These are phyloP conservation scores for Scaptomyza polygonia DNA, from an alignment of 2,888 invertebrate genomes.

Conservation along the genomic window DNA sequence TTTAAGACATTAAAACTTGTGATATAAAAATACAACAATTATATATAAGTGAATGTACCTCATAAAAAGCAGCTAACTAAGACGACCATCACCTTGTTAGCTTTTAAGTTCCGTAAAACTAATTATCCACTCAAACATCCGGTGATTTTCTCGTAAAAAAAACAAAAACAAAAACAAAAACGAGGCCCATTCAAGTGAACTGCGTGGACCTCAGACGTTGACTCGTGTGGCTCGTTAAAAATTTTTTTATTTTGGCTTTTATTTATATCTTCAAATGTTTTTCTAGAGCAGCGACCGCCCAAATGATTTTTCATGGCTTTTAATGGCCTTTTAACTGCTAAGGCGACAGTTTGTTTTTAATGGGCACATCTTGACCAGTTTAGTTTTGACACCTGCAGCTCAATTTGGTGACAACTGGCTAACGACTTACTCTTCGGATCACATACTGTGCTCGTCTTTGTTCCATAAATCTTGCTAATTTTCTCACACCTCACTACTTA, in stretches of 20 bases:
- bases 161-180: slow-evolving; percentile 25
- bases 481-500: slow-evolving; percentile 40
- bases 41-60: neutral
- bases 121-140: slow-evolving; percentile 61
- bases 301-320: slow-evolving; percentile 49
- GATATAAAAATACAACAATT: neutral
- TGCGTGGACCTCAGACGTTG: slow-evolving; percentile 50
- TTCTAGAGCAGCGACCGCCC: slow-evolving; percentile 50
- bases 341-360: slow-evolving; percentile 58
- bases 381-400: slow-evolving; percentile 72
- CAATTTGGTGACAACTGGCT: slow-evolving; percentile 51
- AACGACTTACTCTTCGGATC: slow-evolving; percentile 18
- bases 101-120: slow-evolving; percentile 35
- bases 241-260: slow-evolving; percentile 7
- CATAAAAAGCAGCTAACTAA: slow-evolving; percentile 6
- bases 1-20: neutral
- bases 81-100: slow-evolving; percentile 16
- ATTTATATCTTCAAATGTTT: slow-evolving; percentile 53
- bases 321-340: slow-evolving; percentile 63
- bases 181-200: slow-evolving; percentile 61
- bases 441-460: slow-evolving; percentile 30
- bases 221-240: slow-evolving; percentile 68
- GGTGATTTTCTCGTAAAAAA: slow-evolving; percentile 43
- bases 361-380: slow-evolving; percentile 66
- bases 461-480: slow-evolving; percentile 47